Evolutionary conservation across 2,797 vertebrate genomes (phyloP), one percentile per base, ranked within the genome.

Genomic region (Amblyopsis hoosieri): DNA sequence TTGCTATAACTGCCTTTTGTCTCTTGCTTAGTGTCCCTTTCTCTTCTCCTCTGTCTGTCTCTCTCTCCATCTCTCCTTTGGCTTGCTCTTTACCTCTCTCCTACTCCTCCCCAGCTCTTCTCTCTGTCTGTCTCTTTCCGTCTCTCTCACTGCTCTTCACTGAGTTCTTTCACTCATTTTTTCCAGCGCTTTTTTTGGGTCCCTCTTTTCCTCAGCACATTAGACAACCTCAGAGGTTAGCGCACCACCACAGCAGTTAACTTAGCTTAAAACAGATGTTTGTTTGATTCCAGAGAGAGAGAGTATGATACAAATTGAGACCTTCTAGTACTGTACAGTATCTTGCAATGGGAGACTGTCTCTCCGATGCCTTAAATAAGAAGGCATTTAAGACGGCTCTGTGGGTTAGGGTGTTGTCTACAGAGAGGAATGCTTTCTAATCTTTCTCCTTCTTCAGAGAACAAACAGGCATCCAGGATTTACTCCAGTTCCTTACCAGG

Each of bases 191-290:
- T 83, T 87, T 91, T 90, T 87, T 71, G 13, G 3, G 13, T 29
- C 42, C 11, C 69, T 37, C 60, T 67, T 81, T 62, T 53, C 78
- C 72, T 78, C 90, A 91, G 92, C 90, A 90, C 88, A 90, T 87
- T 90, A 91, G 93, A 94, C 86, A 88, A 86, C 81, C 80, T 75
- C 50, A 79, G 85, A 57, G 84, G 85, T 88, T 86, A 81, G 57
- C 55, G 81, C 86, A 91, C 90, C 91, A 93, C 90, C 88, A 74
- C 84, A 84, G 88, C 90, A 87, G 89, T 92, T 91, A 89, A 85
- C 84, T 88, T 92, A 93, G 88, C 88, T 87, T 81, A 90, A 93
- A 94, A 89, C 93, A 93, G 92, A 94, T 93, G 93, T 92, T 90
- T 89, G 85, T 81, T 87, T 91, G 85, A 81, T 89, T 87, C 78